These are phyloP conservation scores for Oceanodroma leucorhoa DNA, from an alignment of 2,797 vertebrate species.

Conservation along the genomic window DNA sequence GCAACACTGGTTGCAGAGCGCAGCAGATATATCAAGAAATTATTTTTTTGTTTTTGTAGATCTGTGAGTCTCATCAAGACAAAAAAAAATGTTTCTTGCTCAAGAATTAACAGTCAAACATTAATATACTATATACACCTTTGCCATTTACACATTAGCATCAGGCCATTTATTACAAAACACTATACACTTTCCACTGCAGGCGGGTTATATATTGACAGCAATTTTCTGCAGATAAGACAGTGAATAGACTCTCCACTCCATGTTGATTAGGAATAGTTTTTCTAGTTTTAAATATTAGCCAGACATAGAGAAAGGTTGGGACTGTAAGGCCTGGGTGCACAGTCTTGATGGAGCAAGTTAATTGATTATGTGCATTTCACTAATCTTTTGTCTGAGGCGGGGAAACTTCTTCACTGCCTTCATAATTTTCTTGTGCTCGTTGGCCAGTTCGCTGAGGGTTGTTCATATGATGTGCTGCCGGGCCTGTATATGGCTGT, in stretches of 20 bases:
- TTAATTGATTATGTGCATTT: constrained; percentile 79
- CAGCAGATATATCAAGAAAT: constrained; percentile 92
- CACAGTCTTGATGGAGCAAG: constrained; percentile 88
- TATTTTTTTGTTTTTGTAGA: constrained; percentile 85
- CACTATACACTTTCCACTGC: constrained; percentile 96
- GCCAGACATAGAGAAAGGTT: constrained; percentile 85
- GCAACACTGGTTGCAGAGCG: constrained; percentile 92
- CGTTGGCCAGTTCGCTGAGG: constrained; percentile 93
- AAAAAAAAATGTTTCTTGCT: constrained; percentile 90
- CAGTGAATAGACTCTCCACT: constrained; percentile 91
- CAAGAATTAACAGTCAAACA: constrained; percentile 98
- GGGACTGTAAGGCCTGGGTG: constrained; percentile 91
- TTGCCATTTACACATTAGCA: constrained; percentile 96
- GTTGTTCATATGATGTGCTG: constrained; percentile 99
- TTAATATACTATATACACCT: constrained; percentile 99
- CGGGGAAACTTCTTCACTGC: constrained; percentile 91
- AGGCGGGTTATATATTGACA: constrained; percentile 89
- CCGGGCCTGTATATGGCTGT: constrained; percentile 98
- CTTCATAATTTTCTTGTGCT: constrained; percentile 99
- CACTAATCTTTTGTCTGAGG: constrained; percentile 95
- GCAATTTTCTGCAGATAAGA: constrained; percentile 91
- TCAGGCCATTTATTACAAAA: constrained; percentile 96
- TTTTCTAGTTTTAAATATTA: constrained; percentile 88
- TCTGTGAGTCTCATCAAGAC: constrained; percentile 92
- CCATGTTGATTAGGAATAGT: constrained; percentile 88